Base-by-base conservation (phyloP, 92 coral and sea anemone species). In the Bergia sp. region DNA sequence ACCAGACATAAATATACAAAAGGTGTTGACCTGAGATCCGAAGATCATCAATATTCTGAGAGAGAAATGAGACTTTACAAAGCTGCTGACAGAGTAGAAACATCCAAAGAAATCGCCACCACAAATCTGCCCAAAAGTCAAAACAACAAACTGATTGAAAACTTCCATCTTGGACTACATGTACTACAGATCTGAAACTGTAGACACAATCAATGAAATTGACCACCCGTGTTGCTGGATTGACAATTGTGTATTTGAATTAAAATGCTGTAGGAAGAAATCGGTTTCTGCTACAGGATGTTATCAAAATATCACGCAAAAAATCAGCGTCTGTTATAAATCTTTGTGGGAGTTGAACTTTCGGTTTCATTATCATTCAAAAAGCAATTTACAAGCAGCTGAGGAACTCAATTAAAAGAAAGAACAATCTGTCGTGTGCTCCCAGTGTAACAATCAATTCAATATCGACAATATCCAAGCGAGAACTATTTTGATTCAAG, bases 381-480 rank as follows among this genome's bases (percentile, higher is more conserved):
- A 78, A 45, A 79, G 58, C 65, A 69, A 84, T 84, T 84, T 84
- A n/a, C 65, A 84, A 18, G 37, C 75, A 82, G 58, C 40, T 69
- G 64, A 44, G 6, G 47, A 7, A 71, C 37, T 75, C 43, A 69
- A 47, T 69, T 71, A 49, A 13, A 43, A 29, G 78, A 47, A 45
- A 69, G 64, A 50, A 37, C 44, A 57, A 81, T 38, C 20, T 49
- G 76, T 69, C n/a, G 74, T 1, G 42, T 36, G 36, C 66, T 49
- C 55, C 66, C 38, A 49, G 77, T 40, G 77, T 49, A 84, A 71
- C 79, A 84, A 69, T 84, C 79, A 20, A 71, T 69, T 71, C 87
- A 84, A 71, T 64, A 83, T 67, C 76, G 4, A 66, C 86, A 82
- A 67, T 58, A 82, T 66, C 76, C 7, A 66, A 23, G 65, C 77